Conservation (phyloP, 2,113 vertebrate species). For the Colossoma macropomum region DNA sequence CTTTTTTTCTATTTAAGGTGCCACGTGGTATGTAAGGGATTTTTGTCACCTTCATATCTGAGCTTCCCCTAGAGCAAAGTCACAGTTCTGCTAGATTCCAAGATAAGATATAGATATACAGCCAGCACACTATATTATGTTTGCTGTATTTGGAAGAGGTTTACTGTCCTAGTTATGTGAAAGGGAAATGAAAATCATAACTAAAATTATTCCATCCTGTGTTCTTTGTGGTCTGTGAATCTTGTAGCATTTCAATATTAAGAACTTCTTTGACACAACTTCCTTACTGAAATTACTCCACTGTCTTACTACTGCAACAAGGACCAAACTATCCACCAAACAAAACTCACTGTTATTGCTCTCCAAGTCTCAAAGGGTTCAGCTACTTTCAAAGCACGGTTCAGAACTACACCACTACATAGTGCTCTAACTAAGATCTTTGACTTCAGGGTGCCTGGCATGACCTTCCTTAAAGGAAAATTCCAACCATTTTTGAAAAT, state of each 20-base stretch:
- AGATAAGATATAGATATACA: conserved; percentile 70
- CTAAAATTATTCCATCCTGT: too few species aligned
- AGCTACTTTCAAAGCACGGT: background rate
- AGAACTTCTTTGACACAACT: background rate
- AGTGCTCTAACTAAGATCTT: background rate
- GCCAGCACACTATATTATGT: conserved; percentile 23
- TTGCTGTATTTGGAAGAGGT: background rate
- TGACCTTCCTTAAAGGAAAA: background rate
- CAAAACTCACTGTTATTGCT: background rate
- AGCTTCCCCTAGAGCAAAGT: conserved; percentile 60
- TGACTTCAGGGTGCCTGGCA: background rate
- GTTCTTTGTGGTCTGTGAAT: too few species aligned
- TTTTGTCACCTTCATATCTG: conserved; percentile 51
- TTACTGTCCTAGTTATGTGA: background rate
- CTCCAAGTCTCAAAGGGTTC: background rate
- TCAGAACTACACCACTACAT: background rate
- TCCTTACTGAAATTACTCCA: background rate
- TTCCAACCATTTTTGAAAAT: too few species aligned
- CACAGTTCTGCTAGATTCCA: conserved; percentile 54
- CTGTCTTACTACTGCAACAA: background rate
- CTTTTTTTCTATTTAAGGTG: conserved; percentile 13
- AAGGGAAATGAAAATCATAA: background rate
- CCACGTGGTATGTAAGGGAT: conserved; percentile 16
- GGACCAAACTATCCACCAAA: background rate
- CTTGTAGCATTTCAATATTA: too few species aligned